A percentile compares a stretch with the other conserved stretches of the same genome.
These are phyloP conservation scores for Lanius collurio DNA, from an alignment of 2,113 vertebrate genomes.

Conservation along the genomic window DNA sequence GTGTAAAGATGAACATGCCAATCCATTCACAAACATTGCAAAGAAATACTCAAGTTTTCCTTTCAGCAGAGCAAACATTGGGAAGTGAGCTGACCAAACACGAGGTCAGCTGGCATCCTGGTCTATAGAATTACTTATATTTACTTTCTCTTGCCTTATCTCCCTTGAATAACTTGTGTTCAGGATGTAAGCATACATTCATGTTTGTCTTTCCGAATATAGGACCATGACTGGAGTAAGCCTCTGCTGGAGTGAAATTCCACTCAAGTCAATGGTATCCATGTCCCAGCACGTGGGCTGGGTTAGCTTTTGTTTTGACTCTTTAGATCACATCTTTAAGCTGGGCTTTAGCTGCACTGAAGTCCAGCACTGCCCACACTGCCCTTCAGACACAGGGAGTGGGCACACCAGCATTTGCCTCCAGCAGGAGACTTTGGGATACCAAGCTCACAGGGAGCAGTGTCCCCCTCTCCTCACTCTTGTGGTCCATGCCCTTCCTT, in stretches of 20 bases:
- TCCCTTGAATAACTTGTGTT: neutral
- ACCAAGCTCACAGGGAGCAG: neutral
- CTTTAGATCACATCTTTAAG: neutral
- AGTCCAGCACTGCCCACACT: neutral
- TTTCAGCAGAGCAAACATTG: slow-evolving; percentile 31
- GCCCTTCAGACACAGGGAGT: neutral
- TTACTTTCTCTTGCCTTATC: slow-evolving; percentile 24
- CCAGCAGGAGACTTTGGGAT: neutral
- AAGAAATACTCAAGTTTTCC: neutral
- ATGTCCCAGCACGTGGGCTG: neutral
- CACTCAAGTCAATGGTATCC: neutral
- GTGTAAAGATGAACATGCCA: neutral
- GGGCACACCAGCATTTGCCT: accelerated
- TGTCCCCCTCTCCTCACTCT: neutral
- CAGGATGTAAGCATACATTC: neutral
- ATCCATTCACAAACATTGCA: neutral
- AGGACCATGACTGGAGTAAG: neutral
- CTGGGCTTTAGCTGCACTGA: neutral
- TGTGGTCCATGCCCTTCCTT: neutral
- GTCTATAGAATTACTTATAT: slow-evolving; percentile 4
- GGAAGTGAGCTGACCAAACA: neutral
- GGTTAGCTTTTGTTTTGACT: neutral
- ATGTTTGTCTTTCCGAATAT: neutral
- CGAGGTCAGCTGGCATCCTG: slow-evolving; percentile 10
- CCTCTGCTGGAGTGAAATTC: neutral